These are phyloP conservation scores for Siniperca knerii DNA, from an alignment of 2,113 vertebrate genomes.

Conservation along the genomic window DNA sequence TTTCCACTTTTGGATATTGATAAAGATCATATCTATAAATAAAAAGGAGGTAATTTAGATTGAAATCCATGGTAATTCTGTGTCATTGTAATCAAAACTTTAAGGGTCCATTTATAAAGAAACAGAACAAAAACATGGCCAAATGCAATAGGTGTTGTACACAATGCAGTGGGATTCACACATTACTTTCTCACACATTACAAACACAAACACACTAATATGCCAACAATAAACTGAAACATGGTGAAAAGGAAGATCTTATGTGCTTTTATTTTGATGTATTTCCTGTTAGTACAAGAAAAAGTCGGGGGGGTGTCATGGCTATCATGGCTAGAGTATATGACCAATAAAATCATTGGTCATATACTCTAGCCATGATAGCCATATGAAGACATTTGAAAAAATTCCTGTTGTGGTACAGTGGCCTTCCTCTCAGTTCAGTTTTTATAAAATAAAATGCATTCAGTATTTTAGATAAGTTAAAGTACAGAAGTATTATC, in stretches of 20 bases:
- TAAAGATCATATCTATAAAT: slow-evolving; percentile 79
- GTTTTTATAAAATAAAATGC: no score
- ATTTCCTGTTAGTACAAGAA: not conserved
- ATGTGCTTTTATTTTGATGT: slow-evolving; percentile 55
- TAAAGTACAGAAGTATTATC: not conserved
- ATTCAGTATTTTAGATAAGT: not conserved
- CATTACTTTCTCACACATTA: slow-evolving; percentile 70
- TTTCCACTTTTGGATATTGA: slow-evolving; percentile 76
- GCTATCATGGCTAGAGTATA: no score
- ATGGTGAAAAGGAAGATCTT: slow-evolving; percentile 43
- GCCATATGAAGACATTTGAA: no score
- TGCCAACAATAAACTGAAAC: slow-evolving; percentile 82
- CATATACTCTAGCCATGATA: no score
- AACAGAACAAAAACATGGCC: slow-evolving; percentile 50
- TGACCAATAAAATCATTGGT: no score
- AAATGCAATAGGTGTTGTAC: slow-evolving; percentile 70
- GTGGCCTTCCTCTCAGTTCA: no score
- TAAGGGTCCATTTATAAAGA: slow-evolving; percentile 67
- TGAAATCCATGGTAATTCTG: slow-evolving; percentile 78
- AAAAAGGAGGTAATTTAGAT: slow-evolving; percentile 77
- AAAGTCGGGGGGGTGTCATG: not conserved
- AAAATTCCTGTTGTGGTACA: no score
- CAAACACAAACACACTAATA: slow-evolving; percentile 74
- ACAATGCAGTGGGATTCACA: slow-evolving; percentile 56
- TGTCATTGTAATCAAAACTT: slow-evolving; percentile 84